Evolutionary conservation across 1,140 invertebrate genomes (phyloP).

Genomic region (Dryas iulia): DNA sequence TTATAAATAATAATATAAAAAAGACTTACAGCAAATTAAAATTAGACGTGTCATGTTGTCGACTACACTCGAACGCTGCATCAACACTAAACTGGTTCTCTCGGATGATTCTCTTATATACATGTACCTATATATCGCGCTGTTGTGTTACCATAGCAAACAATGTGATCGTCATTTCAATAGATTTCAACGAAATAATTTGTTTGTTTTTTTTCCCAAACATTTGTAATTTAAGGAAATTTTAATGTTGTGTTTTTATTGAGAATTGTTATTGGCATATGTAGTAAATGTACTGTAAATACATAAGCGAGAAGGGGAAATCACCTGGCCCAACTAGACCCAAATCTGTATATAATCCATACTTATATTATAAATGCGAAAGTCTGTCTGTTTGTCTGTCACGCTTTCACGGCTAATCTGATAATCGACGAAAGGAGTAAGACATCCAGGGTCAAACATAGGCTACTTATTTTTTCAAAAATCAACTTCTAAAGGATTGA

Average conservation of each 20-base stretch:
- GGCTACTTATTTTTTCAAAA: too few relatives aligned
- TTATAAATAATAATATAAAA: not conserved
- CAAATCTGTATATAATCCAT: too few relatives aligned
- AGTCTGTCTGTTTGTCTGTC: too few relatives aligned
- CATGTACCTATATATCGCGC: not conserved
- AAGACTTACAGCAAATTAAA: not conserved
- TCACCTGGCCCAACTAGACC: too few relatives aligned
- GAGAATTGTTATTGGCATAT: not conserved
- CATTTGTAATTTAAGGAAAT: not conserved
- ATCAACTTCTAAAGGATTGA: too few relatives aligned
- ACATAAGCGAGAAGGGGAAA: too few relatives aligned
- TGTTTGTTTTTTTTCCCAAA: not conserved
- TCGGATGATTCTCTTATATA: not conserved
- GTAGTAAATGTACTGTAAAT: too few relatives aligned
- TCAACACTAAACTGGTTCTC: not conserved
- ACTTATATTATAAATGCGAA: too few relatives aligned
- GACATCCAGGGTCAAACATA: too few relatives aligned
- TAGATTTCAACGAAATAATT: not conserved
- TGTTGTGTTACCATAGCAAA: not conserved
- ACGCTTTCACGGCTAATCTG: too few relatives aligned
- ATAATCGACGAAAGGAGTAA: too few relatives aligned
- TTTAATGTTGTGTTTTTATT: not conserved
- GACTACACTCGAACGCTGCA: not conserved
- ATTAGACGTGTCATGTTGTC: not conserved
- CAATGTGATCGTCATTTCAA: not conserved